Base-by-base conservation (phyloP, 2,888 invertebrate genomes). In the Coleophora deauratella region DNA sequence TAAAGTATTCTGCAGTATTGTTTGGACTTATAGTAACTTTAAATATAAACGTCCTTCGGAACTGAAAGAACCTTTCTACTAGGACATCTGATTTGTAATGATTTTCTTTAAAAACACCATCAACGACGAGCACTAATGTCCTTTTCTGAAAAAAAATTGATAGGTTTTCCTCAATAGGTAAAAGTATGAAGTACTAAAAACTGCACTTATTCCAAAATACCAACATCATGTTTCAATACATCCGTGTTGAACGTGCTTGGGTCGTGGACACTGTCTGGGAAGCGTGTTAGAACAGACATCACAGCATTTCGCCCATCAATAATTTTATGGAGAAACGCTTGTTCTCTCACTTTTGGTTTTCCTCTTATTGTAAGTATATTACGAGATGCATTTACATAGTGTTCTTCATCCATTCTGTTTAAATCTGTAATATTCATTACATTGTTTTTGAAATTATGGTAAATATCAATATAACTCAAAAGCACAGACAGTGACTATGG, bases 31-130 rank as follows among this genome's bases (percentile, higher is more conserved):
- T 48, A n/a, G 50, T 39, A 3, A 62, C 52, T 11, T 34, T 48
- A 13, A 80, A 67, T 1, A 72, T 34, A 38, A 82, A 77, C 0
- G 79, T 71, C 36, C 80, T 62, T 45, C 82, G 59, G 47, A 84
- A 84, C 8, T 61, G 59, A 41, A 64, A 60, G 27, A 57, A 41
- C 0, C 45, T 47, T 3, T 61, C 54, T 4, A 21, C 21, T 2
- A 49, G 45, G 0, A 30, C 3, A 0, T 41, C 35, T 0, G 27
- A 21, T 2, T 49, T 32, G 1, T 37, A 35, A 9, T 38, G 37
- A 9, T 45, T 43, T 39, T 79, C 75, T 44, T 67, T 75, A 49
- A 61, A 76, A 3, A 79, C 50, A 0, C 84, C 84, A 38, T 74
- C 74, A 4, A 84, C 55, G 0, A 69, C 49, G 0, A 81, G 8